Evolutionary conservation across 2,888 invertebrate genomes (phyloP), one percentile per base, ranked within the genome.

Genomic region (Neoaliturus tenellus): DNA sequence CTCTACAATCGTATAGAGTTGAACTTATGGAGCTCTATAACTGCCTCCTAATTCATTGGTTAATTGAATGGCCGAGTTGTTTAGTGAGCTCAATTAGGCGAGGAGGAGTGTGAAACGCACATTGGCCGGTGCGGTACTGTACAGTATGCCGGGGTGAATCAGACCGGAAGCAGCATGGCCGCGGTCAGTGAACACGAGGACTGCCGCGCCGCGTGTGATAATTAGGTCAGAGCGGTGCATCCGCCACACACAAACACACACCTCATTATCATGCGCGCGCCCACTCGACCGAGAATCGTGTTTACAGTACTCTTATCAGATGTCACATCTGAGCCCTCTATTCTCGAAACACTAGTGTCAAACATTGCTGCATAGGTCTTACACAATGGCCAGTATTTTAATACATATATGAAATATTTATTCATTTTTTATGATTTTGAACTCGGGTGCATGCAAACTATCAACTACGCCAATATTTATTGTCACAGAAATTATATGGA

Each of bases 161-260:
- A 71, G 71, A 71, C 71, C 71, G 71, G 39, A 71, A 71, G 71
- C 35, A 33, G 71, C 39, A 12, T 14, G 17, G 67, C 67, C 17
- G 39, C 71, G 71, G 71, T 71, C 62, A 81, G 41, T 62, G 62
- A 35, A 39, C 81, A 67, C 81, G 2, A 31, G 25, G 55, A 55
- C 23, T 55, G 20, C 41, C 41, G n/a, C 41, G 20, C 41, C 41
- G 35, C 44, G 51, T 51, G 51, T 23, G 80, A 55, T 55, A 80
- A 55, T 80, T 58, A 35, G 80, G 58, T 39, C 80, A 80, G 51
- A 31, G 28, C 62, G 28, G 0, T 62, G 48, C 78, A 80, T 55
- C 33, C 39, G 80, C 39, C 39, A 14, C 58, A n/a, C 55, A 28
- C 58, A 35, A 20, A 55, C 25, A 23, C 58, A 35, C 28, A 6